Conservation (phyloP, 1,140 invertebrate genomes). For the Drosophila triauraria region DNA sequence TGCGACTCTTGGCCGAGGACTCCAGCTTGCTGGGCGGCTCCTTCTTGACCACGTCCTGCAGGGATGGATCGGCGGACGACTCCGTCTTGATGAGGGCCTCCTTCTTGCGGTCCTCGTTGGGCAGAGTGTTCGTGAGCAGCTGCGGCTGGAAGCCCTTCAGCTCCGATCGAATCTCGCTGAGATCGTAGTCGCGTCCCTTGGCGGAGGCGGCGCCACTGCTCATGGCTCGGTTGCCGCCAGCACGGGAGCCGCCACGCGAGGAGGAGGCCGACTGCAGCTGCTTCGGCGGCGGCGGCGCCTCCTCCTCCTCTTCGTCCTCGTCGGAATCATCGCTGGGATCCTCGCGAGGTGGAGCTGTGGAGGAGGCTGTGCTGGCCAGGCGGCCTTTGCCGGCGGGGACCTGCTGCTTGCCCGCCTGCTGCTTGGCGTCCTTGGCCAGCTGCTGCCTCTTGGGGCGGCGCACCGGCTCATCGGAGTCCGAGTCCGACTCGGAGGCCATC, state of each 20-base stretch:
- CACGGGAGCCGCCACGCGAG: constrained; percentile 51
- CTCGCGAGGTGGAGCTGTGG: constrained; percentile 18
- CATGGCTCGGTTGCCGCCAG: constrained; percentile 56
- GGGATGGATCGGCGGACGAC: not conserved
- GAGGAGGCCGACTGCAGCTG: constrained; percentile 49
- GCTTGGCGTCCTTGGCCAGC: constrained; percentile 29
- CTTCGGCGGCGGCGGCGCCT: constrained; percentile 20
- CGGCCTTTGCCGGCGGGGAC: constrained; percentile 26
- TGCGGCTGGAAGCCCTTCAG: constrained; percentile 89
- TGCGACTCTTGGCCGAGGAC: constrained; percentile 55
- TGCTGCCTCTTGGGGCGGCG: constrained; percentile 83
- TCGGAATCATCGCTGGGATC: constrained; percentile 57
- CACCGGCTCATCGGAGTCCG: constrained; percentile 87
- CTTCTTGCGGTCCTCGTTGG: constrained; percentile 53
- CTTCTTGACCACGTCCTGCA: constrained; percentile 42
- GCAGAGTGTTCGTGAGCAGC: constrained; percentile 15
- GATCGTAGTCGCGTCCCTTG: constrained; percentile 91
- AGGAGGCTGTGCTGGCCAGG: constrained; percentile 3
- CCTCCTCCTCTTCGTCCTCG: constrained; percentile 60
- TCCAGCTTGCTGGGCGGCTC: constrained; percentile 59
- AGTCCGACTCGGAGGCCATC: constrained; percentile 87
- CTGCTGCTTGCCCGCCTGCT: constrained; percentile 14
- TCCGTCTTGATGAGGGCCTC: constrained; percentile 40
- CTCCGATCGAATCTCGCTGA: constrained; percentile 93
- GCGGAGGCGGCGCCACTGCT: constrained; percentile 68